Percentiles rank a stretch among this genome's conserved stretches.
Evolutionary conservation across 2,797 vertebrate species (phyloP).

Genomic region (Anniella stebbinsi): DNA sequence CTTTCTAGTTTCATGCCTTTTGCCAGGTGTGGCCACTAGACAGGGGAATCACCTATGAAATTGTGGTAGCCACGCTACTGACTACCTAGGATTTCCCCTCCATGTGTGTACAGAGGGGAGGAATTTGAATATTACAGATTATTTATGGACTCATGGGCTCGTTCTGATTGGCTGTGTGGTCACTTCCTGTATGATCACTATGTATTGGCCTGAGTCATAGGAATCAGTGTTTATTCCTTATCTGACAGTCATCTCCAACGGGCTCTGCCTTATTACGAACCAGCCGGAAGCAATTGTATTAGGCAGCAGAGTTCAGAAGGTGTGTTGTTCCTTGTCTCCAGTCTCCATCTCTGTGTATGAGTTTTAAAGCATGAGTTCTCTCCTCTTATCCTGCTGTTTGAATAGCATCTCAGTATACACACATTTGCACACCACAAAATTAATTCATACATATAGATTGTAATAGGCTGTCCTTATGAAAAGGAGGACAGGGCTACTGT

Average conservation of each 20-base stretch:
- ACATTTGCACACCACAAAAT: neutral
- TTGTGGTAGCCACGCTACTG: neutral
- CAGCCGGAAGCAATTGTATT: neutral
- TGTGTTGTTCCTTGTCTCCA: neutral
- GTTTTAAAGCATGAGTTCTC: neutral
- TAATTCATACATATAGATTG: neutral
- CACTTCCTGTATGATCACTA: neutral
- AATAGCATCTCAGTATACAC: neutral
- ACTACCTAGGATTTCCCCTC: conserved; percentile 12
- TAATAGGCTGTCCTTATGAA: too few species aligned
- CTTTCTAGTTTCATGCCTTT: neutral
- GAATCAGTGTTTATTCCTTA: neutral
- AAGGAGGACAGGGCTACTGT: too few species aligned
- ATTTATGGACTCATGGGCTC: neutral
- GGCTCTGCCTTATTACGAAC: neutral
- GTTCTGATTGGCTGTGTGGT: neutral
- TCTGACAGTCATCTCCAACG: neutral
- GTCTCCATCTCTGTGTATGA: neutral
- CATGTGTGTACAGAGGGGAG: neutral
- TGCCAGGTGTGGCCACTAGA: conserved; percentile 21
- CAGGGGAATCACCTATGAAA: neutral
- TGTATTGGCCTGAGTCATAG: neutral
- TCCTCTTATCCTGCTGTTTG: neutral
- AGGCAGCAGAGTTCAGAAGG: neutral
- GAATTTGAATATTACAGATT: neutral